Conservation (phyloP, 2,888 invertebrate genomes). For the Allolobophora icterica region DNA sequence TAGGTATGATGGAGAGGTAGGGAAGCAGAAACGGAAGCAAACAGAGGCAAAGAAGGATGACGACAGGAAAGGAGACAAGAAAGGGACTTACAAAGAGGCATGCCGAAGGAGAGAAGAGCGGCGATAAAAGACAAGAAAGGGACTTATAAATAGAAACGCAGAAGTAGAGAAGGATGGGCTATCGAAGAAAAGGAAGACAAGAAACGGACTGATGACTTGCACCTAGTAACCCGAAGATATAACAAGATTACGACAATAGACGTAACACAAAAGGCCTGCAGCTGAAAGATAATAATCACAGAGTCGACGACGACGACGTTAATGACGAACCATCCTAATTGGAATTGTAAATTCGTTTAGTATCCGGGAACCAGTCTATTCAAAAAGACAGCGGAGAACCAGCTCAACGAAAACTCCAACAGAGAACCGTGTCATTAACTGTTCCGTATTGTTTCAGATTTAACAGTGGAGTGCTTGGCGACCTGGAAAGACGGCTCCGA, state of each 20-base stretch:
- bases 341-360: neutral
- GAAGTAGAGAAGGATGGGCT: neutral
- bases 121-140: neutral
- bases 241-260: neutral
- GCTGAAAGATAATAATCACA: neutral
- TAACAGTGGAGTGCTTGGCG: slow-evolving; percentile 58
- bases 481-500: slow-evolving; percentile 56
- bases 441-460: slow-evolving; percentile 42
- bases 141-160: neutral
- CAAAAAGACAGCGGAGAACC: neutral
- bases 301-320: neutral
- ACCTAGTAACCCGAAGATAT: neutral
- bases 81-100: neutral
- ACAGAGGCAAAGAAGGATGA: neutral
- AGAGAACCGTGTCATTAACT: neutral
- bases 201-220: neutral
- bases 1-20: neutral
- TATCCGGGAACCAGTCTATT: neutral
- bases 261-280: neutral
- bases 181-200: neutral
- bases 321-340: neutral
- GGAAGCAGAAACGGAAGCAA: neutral
- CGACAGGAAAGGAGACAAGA: neutral
- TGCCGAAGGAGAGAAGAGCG: neutral
- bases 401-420: neutral